Evolutionary conservation across 2,113 vertebrate genomes (phyloP), one percentile per base, ranked within the genome.

Genomic region (Pimephales promelas): DNA sequence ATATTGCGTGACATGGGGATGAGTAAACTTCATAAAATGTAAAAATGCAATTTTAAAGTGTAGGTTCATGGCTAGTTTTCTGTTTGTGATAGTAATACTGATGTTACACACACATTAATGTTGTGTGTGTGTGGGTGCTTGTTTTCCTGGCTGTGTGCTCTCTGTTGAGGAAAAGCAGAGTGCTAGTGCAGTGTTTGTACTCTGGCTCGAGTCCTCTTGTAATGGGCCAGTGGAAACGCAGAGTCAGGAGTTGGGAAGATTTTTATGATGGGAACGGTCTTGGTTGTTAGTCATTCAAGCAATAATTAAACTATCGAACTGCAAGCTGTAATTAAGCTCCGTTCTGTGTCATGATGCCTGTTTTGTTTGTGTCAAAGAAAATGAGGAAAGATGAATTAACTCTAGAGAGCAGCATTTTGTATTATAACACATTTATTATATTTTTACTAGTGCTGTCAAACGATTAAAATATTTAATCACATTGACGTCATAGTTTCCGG

Each of bases 211-310:
- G 49, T 16, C 22, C 62, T 82, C 52, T 31, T 61, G 6, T 78
- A 85, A 62, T 80, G 47, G n/a, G 57, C 49, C 59, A 24, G 59
- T 85, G 70, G 31, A 75, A 75, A 75, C 2, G 40, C 40, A 49
- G 56, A 62, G 71, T 64, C 52, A 49, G 66, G 40, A 47, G 9
- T 61, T 59, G 4, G 49, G 28, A 57, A 56, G 18, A 57, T 28
- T 36, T 71, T 57, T 47, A 49, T 36, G 20, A 62, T 10, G 3
- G 40, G 52, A 82, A 62, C 52, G 22, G 14, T 18, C 2, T 24
- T 13, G 71, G n/a, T 20, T 62, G 26, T 22, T 74, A 28, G 10
- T 34, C 20, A 34, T 74, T 83, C 62, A 74, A 49, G 49, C n/a
- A 16, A 20, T 26, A 56, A 54, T 70, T 24, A 71, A 56, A 76